phyloP scores from a whole-genome alignment of 1,140 invertebrate genomes.

The Argopecten irradians region DNA sequence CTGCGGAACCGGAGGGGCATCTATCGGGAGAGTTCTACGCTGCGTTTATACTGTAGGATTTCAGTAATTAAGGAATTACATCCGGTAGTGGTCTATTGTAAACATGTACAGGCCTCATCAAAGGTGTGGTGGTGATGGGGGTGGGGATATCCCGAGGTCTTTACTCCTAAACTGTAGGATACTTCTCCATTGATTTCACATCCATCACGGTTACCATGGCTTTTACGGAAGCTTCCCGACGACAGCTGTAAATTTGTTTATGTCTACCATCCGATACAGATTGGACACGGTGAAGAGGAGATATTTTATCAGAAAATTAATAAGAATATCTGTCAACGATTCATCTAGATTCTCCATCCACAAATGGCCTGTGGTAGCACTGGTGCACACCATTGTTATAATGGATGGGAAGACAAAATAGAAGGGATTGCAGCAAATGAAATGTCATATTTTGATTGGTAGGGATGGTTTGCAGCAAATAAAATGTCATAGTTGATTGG shows the following conservation, averaged over 20 bases:
- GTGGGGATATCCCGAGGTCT: background rate
- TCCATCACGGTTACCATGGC: background rate
- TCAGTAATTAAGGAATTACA: background rate
- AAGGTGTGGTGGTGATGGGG: background rate
- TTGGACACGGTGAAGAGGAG: background rate
- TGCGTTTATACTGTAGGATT: background rate
- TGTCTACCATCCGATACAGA: background rate
- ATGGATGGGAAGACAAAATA: constrained; percentile 13
- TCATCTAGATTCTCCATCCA: background rate
- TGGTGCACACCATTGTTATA: background rate
- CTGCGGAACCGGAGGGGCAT: background rate
- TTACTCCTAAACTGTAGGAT: background rate
- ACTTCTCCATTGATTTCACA: background rate
- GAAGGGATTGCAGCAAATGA: background rate
- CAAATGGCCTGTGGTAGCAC: background rate
- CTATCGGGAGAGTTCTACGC: background rate
- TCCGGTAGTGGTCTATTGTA: background rate
- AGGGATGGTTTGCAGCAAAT: background rate
- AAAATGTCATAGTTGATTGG: constrained; percentile 18
- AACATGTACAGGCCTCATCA: background rate
- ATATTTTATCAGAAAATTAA: constrained; percentile 19
- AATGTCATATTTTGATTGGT: constrained; percentile 18
- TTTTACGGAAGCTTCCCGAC: background rate
- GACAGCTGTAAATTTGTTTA: constrained; percentile 22
- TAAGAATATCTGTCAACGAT: constrained; percentile 22